Base-by-base conservation (phyloP, 1,140 invertebrate species). In the Pogonognathellus flavescens region DNA sequence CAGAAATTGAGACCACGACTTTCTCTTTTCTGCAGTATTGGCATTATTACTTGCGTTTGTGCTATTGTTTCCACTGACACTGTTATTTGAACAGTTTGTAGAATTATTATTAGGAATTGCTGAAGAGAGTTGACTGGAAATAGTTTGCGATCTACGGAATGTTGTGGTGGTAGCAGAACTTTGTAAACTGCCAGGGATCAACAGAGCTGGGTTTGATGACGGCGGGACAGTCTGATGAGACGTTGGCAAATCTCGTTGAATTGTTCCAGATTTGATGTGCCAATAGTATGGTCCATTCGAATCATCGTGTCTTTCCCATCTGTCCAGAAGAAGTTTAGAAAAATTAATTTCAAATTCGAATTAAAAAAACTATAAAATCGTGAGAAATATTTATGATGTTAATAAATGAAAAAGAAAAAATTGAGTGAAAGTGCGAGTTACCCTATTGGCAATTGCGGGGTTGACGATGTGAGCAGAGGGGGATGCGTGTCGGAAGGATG, bases 261-360 rank as follows among this genome's bases (percentile, higher is more conserved):
- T 99, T 0, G 97, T 98, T 11, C 98, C 98, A 90, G 96, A 98
- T 91, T 98, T 98, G 89, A 99, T 97, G 91, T 99, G 98, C 87
- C 66, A 76, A 85, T 83, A 86, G 60, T 86, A 89, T 14, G 86
- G 76, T 55, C 87, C 85, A 80, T 80, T 87, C 81, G 84, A 90
- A 96, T 96, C 96, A 93, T 98, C 96, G 92, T 97, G 96, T 91
- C 95, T 95, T 91, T 98, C 96, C 97, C 97, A 98, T 2, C 97
- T 1, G 94, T 92, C n/a, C n/a, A n/a, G n/a, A 50, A n/a, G 9
- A 41, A 72, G 18, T 16, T 5, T 6, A 4, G 5, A 50, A 13
- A 6, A 72, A 20, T 10, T 20, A 5, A 62, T 22, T 62, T 10
- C 22, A 1, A 22, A 8, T 18, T 8, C 20, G 20, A 62, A 62